Percentiles rank a stretch among this genome's conserved stretches.
Conservation (phyloP, 2,797 vertebrate genomes). For the Nothura maculosa region DNA sequence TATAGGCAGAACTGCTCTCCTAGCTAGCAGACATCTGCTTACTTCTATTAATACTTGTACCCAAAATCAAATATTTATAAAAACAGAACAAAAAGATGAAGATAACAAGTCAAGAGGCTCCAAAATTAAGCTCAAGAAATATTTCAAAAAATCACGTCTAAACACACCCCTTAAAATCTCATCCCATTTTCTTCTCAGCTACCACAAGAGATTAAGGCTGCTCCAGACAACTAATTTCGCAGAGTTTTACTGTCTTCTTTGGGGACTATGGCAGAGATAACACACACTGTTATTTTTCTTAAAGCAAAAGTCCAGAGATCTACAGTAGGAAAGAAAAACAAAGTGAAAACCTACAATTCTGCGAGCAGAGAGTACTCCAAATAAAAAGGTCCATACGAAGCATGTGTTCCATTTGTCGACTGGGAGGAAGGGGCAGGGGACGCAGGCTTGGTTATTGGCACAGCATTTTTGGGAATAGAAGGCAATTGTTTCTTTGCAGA, state of each 20-base stretch:
- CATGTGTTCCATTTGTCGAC: slow-evolving; percentile 94
- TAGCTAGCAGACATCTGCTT: not conserved
- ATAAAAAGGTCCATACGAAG: slow-evolving; percentile 98
- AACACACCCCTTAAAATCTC: not conserved
- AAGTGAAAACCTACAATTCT: slow-evolving; percentile 91
- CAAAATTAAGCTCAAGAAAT: not conserved
- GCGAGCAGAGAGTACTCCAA: slow-evolving; percentile 97
- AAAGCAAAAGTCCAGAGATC: not conserved
- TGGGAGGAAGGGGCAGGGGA: slow-evolving; percentile 85
- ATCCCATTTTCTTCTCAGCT: not conserved
- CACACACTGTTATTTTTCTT: not conserved
- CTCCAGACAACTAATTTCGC: not conserved
- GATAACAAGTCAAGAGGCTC: not conserved
- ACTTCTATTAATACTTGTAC: not conserved
- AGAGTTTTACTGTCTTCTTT: not conserved
- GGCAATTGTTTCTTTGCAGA: slow-evolving; percentile 92
- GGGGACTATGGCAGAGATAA: not conserved
- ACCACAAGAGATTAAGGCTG: not conserved
- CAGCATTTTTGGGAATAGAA: slow-evolving; percentile 91
- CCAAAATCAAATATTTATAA: not conserved
- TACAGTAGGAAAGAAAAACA: not conserved
- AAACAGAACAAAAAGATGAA: not conserved
- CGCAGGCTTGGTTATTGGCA: slow-evolving; percentile 92
- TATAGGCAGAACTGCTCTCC: not conserved
- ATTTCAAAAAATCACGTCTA: not conserved